These are phyloP conservation scores for Coenonympha glycerion DNA, from an alignment of 2,888 invertebrate species.

Conservation along the genomic window DNA sequence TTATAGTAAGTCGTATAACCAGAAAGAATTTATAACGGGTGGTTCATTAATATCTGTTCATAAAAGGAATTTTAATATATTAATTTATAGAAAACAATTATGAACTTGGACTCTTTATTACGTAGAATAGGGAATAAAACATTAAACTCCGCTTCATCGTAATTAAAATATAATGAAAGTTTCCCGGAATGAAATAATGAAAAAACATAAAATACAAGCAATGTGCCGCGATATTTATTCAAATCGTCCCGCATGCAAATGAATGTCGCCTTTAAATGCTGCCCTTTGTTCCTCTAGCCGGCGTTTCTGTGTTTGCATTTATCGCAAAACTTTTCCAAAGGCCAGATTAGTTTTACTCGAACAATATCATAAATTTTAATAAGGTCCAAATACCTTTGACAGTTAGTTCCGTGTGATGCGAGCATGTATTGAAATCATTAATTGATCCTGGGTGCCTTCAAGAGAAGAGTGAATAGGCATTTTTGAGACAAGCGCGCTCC, in stretches of 20 bases:
- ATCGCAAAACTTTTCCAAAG: constrained; percentile 53
- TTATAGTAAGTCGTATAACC: no score
- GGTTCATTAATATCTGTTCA: no score
- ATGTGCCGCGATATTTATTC: constrained; percentile 44
- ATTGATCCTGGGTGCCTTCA: no score
- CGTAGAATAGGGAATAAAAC: constrained; percentile 9
- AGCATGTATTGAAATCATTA: not conserved
- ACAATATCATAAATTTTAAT: constrained; percentile 35
- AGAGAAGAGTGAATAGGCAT: no score
- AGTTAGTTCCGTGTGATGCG: not conserved
- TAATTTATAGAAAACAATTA: constrained; percentile 11
- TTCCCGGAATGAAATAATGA: constrained; percentile 34
- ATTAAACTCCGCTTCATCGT: constrained; percentile 13
- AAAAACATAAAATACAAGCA: constrained; percentile 41
- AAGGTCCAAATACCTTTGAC: not conserved
- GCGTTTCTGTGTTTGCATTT: constrained; percentile 46
- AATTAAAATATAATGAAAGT: constrained; percentile 25
- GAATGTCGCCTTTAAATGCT: constrained; percentile 48
- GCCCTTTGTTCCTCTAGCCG: constrained; percentile 47
- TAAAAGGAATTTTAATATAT: no score
- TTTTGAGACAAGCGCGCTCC: no score
- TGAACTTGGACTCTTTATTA: constrained; percentile 8
- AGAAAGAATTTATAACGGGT: no score
- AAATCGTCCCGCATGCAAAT: constrained; percentile 54
- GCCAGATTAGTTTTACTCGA: constrained; percentile 58